Base-by-base conservation (phyloP, 2,797 vertebrate species). In the Gymnopithys bicolor region DNA sequence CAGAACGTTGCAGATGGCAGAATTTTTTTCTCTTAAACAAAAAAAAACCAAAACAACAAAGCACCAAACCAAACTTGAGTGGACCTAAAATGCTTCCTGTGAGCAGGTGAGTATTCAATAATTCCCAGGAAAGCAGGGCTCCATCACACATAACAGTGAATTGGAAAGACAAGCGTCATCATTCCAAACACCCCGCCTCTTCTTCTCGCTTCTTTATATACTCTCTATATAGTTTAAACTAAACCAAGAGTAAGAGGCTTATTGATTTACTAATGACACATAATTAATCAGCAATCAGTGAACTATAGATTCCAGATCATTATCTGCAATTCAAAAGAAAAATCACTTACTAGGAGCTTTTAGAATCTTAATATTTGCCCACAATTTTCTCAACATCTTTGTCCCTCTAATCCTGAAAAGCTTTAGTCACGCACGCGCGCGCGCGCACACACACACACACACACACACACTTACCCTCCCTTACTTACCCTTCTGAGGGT, bases 1-100 rank as follows among this genome's bases (percentile, higher is more conserved):
- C 21, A 76, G 27, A 56, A 56, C 1, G 17, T n/a, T 7, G 41
- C 41, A 19, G 46, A 10, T 35, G 14, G 9, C 19, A 64, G 15
- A 6, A 1, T 3, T 22, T 16, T 41, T 41, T n/a, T 11, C 0
- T 2, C 11, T 43, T 13, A 43, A 22, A 27, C 33, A 33, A 39
- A 27, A 27, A 27, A 27, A 27, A 37, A 10, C 37, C 12, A 25
- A 25, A 48, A 48, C 12, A 24, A 25, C 24, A 23, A 48, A 48
- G 24, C 23, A 24, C 24, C 48, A 24, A 49, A 43, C 17, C 49
- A 18, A 19, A 46, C 13, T 37, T 53, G 14, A 13, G 6, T 19
- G 9, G 11, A 63, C 2, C 7, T 51, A 51, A 68, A 84, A 87
- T 67, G 10, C 11, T 63, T 69, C 19, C 32, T 16, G 51, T 30